A percentile compares a stretch with the other conserved stretches of the same genome.
Evolutionary conservation across 2,797 vertebrate genomes (phyloP).

Genomic region (Takifugu ocellatus): DNA sequence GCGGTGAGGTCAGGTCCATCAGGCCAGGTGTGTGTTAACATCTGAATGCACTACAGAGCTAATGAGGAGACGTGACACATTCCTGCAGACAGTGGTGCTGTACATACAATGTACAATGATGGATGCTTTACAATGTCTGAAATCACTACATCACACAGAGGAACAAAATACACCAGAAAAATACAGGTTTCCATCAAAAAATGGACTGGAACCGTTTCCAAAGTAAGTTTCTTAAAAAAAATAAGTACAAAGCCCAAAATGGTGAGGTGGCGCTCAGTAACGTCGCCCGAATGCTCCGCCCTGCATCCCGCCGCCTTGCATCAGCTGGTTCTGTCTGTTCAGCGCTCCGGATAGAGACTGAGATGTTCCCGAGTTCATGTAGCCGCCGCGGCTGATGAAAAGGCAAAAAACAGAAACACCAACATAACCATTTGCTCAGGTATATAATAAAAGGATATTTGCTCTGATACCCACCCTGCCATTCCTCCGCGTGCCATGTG

Average conservation of each 20-base stretch:
- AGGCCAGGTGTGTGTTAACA: conserved; percentile 17
- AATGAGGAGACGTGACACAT: conserved; percentile 4
- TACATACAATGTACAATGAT: conserved; percentile 7
- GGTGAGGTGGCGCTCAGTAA: conserved; percentile 59
- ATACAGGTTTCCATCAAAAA: conserved; percentile 20
- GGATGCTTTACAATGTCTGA: conserved; percentile 12
- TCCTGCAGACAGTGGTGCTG: conserved; percentile 12
- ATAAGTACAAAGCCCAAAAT: conserved; percentile 21
- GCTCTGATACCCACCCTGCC: conserved; percentile 74
- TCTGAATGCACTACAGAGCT: conserved; percentile 31
- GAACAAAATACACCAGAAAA: conserved; percentile 6
- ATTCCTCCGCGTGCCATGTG: conserved; percentile 85
- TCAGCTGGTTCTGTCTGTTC: conserved; percentile 79
- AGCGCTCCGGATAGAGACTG: conserved; percentile 77
- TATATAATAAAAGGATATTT: neutral
- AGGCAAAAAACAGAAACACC: neutral
- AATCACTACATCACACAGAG: conserved; percentile 18
- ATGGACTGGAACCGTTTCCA: conserved; percentile 17
- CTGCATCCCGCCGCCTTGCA: conserved; percentile 75
- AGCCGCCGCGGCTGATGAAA: conserved; percentile 77
- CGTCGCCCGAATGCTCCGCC: conserved; percentile 79
- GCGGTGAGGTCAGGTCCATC: conserved; percentile 28
- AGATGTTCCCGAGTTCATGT: conserved; percentile 79
- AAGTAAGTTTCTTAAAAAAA: conserved; percentile 22
- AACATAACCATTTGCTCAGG: neutral